Conservation (phyloP, 1,140 invertebrate genomes). For the Rhynchophorus ferrugineus region DNA sequence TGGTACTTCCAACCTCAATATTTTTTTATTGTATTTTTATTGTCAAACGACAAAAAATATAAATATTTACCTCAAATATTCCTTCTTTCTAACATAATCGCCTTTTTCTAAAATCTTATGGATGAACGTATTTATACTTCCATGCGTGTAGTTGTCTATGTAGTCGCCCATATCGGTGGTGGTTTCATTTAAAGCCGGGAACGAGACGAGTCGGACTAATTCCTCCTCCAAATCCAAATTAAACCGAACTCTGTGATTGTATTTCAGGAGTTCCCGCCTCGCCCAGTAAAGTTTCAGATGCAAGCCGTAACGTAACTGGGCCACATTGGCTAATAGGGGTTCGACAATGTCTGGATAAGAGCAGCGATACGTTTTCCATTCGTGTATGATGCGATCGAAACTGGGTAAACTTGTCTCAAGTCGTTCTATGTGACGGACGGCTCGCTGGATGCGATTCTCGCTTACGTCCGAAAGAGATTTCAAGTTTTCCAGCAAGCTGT, state of each 20-base stretch:
- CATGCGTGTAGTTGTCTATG: conserved; percentile 40
- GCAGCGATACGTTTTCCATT: conserved; percentile 48
- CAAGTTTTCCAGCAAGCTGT: conserved; percentile 4
- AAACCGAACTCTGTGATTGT: conserved; percentile 5
- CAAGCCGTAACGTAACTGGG: conserved; percentile 53
- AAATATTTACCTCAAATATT: conserved; percentile 35
- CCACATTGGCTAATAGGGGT: conserved; percentile 51
- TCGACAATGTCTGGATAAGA: conserved; percentile 61
- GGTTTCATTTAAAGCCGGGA: conserved; percentile 41
- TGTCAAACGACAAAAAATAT: too few species aligned
- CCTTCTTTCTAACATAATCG: conserved; percentile 24
- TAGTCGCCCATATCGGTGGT: conserved; percentile 41
- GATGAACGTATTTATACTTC: conserved; percentile 37
- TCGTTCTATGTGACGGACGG: conserved; percentile 11
- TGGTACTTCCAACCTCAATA: too few species aligned
- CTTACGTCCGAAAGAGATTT: conserved; percentile 2
- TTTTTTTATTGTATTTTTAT: too few species aligned
- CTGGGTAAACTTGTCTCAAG: conserved; percentile 22
- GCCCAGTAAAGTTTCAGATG: conserved; percentile 43
- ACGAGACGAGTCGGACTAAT: conserved; percentile 42
- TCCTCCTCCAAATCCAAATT: conserved; percentile 25
- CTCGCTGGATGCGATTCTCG: conserved; percentile 2
- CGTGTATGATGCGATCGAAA: conserved; percentile 38
- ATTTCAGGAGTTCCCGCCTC: conserved; percentile 17
- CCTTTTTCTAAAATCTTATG: conserved; percentile 24